Base-by-base conservation (phyloP, 2,797 vertebrate genomes). In the Cyprinodon diabolis region DNA sequence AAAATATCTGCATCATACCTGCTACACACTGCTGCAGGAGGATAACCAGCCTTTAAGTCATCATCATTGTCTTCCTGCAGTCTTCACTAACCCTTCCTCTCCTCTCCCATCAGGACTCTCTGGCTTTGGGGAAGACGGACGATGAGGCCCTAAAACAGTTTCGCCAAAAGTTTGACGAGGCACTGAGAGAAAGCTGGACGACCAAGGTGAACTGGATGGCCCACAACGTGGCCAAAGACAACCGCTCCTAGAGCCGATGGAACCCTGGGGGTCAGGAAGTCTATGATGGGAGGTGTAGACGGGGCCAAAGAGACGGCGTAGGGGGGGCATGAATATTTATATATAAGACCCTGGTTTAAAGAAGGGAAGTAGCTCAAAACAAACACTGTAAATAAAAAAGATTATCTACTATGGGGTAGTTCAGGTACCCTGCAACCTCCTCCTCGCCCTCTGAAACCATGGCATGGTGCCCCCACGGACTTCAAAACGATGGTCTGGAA, bases 141-240 rank as follows among this genome's bases (percentile, higher is more conserved):
- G 98, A 99, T 0, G 98, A 99, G 56, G 98, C 98, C 10, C 94
- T 99, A 74, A 99, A 99, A 74, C 98, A 99, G 81, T 99, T 99
- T 89, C 96, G 97, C 45, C 98, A 99, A 81, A 99, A 99, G 92
- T 99, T 99, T 82, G 97, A 99, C 19, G 98, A 99, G 93, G 98
- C 98, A 1, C 95, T 99, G 78, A 92, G 98, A 87, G 98, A 99
- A 91, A 99, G 98, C 89, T 99, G 98, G 98, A 99, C 98, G 70
- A 99, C 98, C 87, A 99, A 99, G 95, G 98, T 99, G 83, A 99
- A 99, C 95, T 99, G 97, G 98, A 99, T 99, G 98, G 98, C 98
- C 21, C 98, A 99, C 90, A 99, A 98, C 14, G 96, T 99, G 84
- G 96, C 96, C 51, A 99, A 97, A 86, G 97, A 98, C 92, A 97